Evolutionary conservation across 1,140 invertebrate genomes (phyloP).

Genomic region (Bombyx mandarina): DNA sequence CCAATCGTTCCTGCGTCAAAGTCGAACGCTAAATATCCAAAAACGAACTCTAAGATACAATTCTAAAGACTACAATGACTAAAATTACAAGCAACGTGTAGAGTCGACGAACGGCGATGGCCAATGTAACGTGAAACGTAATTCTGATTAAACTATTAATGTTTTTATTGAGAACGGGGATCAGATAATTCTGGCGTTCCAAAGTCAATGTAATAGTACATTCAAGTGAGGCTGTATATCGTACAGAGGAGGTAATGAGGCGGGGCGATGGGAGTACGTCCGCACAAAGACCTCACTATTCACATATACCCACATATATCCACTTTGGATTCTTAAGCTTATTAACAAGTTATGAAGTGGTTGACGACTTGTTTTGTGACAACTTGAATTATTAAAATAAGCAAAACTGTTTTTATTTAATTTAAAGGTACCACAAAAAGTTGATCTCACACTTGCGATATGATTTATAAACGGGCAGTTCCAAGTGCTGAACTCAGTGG

Average conservation of each 20-base stretch:
- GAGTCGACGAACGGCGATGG: slow-evolving; percentile 11
- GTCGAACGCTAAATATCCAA: slow-evolving; percentile 11
- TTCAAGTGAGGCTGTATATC: slow-evolving; percentile 23
- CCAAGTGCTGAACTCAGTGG: too few relatives aligned
- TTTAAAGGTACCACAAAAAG: too few relatives aligned
- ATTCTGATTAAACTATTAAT: slow-evolving; percentile 57
- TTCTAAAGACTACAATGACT: background rate
- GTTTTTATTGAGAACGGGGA: slow-evolving; percentile 52
- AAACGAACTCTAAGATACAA: slow-evolving; percentile 2
- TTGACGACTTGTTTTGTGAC: slow-evolving; percentile 24
- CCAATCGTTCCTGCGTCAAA: slow-evolving; percentile 18
- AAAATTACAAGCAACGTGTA: background rate
- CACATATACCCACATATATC: slow-evolving; percentile 33
- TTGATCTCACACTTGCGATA: too few relatives aligned
- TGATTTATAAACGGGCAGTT: too few relatives aligned
- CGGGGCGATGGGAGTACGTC: slow-evolving; percentile 55
- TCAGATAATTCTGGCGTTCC: slow-evolving; percentile 34
- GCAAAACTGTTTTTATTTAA: slow-evolving; percentile 10
- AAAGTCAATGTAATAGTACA: slow-evolving; percentile 49
- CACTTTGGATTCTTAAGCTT: slow-evolving; percentile 42
- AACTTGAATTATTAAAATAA: slow-evolving; percentile 20
- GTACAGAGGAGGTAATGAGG: slow-evolving; percentile 59
- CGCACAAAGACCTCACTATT: slow-evolving; percentile 47
- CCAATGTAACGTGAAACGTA: slow-evolving; percentile 50
- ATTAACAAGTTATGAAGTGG: slow-evolving; percentile 30